Evolutionary conservation across 2,888 invertebrate species (phyloP).

Genomic region (Caenorhabditis doughertyi): DNA sequence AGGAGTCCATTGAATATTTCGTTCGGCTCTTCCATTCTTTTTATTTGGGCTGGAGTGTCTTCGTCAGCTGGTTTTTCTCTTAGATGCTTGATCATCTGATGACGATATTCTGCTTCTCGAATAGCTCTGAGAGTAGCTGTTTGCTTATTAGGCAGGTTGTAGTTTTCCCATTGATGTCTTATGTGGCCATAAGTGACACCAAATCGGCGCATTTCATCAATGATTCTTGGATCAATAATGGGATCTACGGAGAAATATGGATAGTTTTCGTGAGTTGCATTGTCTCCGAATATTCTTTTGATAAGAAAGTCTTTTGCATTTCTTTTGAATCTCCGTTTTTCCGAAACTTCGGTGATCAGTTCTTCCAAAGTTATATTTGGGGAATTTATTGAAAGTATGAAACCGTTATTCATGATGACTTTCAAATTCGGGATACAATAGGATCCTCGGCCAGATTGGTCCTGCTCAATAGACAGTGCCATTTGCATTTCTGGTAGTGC

Average conservation of each 20-base stretch:
- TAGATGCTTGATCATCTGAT: constrained; percentile 14
- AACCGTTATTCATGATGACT: constrained; percentile 13
- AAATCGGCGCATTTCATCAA: constrained; percentile 13
- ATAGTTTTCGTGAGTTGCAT: neutral
- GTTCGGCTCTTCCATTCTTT: constrained; percentile 11
- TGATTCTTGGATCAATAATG: constrained; percentile 10
- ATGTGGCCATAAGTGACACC: neutral
- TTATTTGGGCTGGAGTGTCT: neutral
- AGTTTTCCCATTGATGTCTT: constrained; percentile 31
- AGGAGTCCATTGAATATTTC: constrained; percentile 4
- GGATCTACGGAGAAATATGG: constrained; percentile 18
- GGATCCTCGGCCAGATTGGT: neutral
- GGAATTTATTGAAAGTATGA: constrained; percentile 4
- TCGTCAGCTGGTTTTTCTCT: neutral
- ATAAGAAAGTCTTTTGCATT: neutral
- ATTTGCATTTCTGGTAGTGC: neutral
- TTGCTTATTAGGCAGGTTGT: constrained; percentile 18
- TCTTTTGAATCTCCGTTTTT: constrained; percentile 5
- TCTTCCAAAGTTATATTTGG: neutral
- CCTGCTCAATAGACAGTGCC: neutral
- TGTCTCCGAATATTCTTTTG: constrained; percentile 7
- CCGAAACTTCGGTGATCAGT: neutral
- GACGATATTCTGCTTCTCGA: constrained; percentile 14
- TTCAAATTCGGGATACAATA: neutral
- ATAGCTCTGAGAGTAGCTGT: constrained; percentile 11